Base-by-base conservation (phyloP, 2,888 invertebrate species). In the Clusia tigrina region DNA sequence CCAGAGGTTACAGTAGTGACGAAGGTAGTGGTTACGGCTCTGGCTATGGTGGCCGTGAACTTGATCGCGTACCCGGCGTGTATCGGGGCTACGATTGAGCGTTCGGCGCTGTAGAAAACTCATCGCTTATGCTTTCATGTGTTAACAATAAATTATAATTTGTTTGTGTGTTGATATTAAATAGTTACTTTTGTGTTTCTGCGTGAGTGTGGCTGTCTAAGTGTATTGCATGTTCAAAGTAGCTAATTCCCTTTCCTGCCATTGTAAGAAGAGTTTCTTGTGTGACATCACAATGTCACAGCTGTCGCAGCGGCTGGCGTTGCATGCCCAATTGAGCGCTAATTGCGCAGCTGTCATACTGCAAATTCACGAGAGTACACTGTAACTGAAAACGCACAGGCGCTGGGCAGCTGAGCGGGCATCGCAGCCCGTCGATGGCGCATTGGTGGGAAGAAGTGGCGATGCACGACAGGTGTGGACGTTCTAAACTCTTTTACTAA, bases 41-140 rank as follows among this genome's bases (percentile, higher is more conserved):
- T 48, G 37, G 58, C 46, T 52, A 52, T 20, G 52, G 22, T 20
- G n/a, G 52, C 22, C 66, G 67, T 54, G 63, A 53, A 12, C 46
- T 46, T 56, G 55, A 53, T 51, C 52, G 51, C 22, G 55, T 48
- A 9, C 15, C 66, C 20, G 55, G 64, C 52, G 54, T 58, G 46
- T 73, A 68, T 65, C 71, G 72, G 54, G 78, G 80, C 63, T 79
- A 78, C 68, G 73, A 78, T 66, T 80, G 69, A 70, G 22, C 26
- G 37, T 56, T n/a, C 3, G 12, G 20, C 23, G n/a, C n/a, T 54
- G 15, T 37, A 37, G 23, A 20, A 18, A 18, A 46, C 46, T 12
- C 51, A 32, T 54, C 6, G 32, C 17, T 54, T 26, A 25, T 25
- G 54, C 25, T 62, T 60, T 64, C 22, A 18, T 32, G 22, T 23